Evolutionary conservation across 30 jellyfish, hydroid and myxozoan species (phyloP).

Genomic region (Chrysaora quinquecirrha): DNA sequence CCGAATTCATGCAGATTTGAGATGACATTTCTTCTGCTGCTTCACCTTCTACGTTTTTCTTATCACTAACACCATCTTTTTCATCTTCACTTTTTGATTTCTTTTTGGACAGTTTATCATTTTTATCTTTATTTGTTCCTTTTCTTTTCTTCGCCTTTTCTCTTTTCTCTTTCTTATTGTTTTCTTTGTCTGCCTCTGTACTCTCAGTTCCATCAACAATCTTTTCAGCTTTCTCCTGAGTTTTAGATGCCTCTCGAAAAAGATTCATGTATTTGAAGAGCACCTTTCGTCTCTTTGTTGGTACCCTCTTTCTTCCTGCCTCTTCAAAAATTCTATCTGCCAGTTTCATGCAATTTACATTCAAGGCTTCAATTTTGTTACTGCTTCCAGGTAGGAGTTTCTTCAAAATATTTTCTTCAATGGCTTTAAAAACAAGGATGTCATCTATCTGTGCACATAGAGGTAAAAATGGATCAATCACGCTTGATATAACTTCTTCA

Average conservation of each 20-base stretch:
- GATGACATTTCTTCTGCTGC: background rate
- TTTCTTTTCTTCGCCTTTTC: constrained; percentile 3
- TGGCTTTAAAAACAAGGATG: constrained; percentile 15
- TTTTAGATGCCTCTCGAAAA: constrained; percentile 48
- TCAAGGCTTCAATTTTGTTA: background rate
- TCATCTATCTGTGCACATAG: constrained; percentile 28
- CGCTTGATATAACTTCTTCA: background rate
- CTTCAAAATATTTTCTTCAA: constrained; percentile 13
- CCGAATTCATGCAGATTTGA: background rate
- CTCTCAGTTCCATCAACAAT: background rate
- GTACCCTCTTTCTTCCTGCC: constrained; percentile 31
- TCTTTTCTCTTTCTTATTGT: background rate
- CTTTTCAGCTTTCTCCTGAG: background rate
- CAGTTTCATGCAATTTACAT: constrained; percentile 4
- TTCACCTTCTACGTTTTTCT: background rate
- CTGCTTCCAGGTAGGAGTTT: constrained; percentile 7
- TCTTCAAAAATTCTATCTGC: constrained; percentile 44
- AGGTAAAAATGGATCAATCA: constrained; percentile 45
- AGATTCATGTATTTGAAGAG: constrained; percentile 21
- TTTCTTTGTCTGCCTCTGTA: background rate
- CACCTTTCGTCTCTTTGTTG: constrained; percentile 36
- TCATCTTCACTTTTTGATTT: constrained; percentile 10
- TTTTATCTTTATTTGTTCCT: too few relatives aligned
- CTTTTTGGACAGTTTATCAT: constrained; percentile 9
- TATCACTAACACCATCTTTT: too few relatives aligned